phyloP scores from a whole-genome alignment of 2,888 invertebrate species.

The Heliothis peltigera region DNA sequence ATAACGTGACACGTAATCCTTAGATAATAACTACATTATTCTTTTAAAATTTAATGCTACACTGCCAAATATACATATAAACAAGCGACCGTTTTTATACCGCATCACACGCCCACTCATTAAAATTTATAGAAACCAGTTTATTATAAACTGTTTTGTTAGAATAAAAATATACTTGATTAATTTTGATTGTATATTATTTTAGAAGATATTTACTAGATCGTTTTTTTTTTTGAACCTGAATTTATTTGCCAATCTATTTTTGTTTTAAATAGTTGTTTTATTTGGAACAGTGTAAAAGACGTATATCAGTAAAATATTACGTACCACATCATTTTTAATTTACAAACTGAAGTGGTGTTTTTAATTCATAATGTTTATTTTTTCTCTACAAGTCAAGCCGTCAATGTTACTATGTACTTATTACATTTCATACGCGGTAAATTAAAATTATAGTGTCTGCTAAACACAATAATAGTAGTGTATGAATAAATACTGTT shows the following conservation, averaged over 20 bases:
- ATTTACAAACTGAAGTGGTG: background rate
- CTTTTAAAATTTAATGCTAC: constrained; percentile 32
- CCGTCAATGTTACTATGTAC: background rate
- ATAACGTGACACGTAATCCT: constrained; percentile 19
- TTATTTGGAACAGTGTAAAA: too few species aligned
- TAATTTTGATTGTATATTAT: constrained; percentile 15
- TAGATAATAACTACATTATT: constrained; percentile 35
- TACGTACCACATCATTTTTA: too few species aligned
- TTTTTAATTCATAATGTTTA: constrained; percentile 2
- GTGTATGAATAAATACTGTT: constrained; percentile 3
- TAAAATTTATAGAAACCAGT: constrained; percentile 41
- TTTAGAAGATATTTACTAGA: constrained; percentile 3
- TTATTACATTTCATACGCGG: constrained; percentile 29
- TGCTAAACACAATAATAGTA: constrained; percentile 39
- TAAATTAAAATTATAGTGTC: constrained; percentile 32
- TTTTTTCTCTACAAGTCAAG: background rate
- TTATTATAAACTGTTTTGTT: constrained; percentile 24
- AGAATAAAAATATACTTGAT: constrained; percentile 21
- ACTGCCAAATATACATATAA: constrained; percentile 34
- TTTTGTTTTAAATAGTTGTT: too few species aligned
- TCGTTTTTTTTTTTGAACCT: too few species aligned
- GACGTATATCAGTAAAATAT: too few species aligned
- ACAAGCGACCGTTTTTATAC: constrained; percentile 27
- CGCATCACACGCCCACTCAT: constrained; percentile 40
- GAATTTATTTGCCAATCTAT: too few species aligned